Evolutionary conservation across 2,113 vertebrate species (phyloP), one percentile per base, ranked within the genome.

Genomic region (Atrichornis clamosus): DNA sequence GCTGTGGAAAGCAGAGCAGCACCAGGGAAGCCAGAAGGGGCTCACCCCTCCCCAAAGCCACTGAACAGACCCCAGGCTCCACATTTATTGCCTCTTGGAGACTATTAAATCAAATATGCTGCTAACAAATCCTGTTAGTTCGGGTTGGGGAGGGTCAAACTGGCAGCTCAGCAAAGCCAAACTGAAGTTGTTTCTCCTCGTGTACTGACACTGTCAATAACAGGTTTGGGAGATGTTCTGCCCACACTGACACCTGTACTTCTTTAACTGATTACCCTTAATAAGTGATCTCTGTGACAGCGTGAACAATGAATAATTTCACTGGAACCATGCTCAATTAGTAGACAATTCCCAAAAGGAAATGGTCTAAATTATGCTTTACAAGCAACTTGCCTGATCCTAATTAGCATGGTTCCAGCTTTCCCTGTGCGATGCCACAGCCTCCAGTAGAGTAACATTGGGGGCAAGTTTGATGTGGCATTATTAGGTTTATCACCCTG

Each of bases 341-440:
- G 55, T 9, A 95, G 72, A 56, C 60, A 78, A 86, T 81, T 81
- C 90, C 88, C 85, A 37, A 77, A 70, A 95, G 89, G 64, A 96
- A 89, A 81, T 28, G 22, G 56, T 56, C 55, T 92, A 84, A 94
- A 93, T 93, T 77, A 84, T 50, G 42, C 56, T 88, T 93, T 83
- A 84, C 59, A 78, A 67, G 64, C 70, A 84, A 68, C 44, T 80
- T 76, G 39, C 59, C 83, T 63, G 56, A 27, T 80, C 52, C 75
- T 88, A 73, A 95, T 88, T 67, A 91, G 55, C 82, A 37, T 24
- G 32, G 87, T 44, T 56, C 47, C 60, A 42, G 64, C 41, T 72
- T 92, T 78, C 39, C 47, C n/a, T 39, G 56, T 42, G 42, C 9
- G 4, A 52, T 52, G 37, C 70, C 87, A 73, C 24, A 53, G 81